Evolutionary conservation across 2,113 vertebrate species (phyloP).

Genomic region (Nothoprocta pentlandii): DNA sequence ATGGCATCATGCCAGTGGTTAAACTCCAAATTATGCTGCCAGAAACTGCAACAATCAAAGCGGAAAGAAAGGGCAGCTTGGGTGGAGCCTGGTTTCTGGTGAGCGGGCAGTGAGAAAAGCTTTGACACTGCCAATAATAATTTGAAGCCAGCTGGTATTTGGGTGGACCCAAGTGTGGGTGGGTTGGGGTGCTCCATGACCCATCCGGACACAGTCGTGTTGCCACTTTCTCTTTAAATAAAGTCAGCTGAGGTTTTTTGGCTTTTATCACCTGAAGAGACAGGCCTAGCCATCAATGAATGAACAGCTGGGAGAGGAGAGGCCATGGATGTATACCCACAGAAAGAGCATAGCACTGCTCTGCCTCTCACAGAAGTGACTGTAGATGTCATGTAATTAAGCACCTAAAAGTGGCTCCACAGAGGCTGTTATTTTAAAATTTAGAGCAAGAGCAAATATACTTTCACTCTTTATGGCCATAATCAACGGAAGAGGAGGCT

Average conservation of each 20-base stretch:
- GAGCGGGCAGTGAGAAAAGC: not conserved
- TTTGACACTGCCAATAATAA: not conserved
- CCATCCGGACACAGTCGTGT: not conserved
- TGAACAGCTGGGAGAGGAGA: not conserved
- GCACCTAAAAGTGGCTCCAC: rapidly evolving
- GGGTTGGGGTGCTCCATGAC: not conserved
- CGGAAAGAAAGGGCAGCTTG: not conserved
- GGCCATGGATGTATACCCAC: not conserved
- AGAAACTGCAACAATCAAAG: not conserved
- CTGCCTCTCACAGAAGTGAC: not conserved
- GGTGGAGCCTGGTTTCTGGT: not conserved
- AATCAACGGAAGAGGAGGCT: not conserved
- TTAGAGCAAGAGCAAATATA: not conserved
- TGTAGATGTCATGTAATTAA: not conserved
- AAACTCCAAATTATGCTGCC: not conserved
- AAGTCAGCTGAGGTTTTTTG: not conserved
- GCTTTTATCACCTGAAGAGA: not conserved
- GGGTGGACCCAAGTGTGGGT: not conserved
- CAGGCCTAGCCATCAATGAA: rapidly evolving
- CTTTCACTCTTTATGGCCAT: not conserved
- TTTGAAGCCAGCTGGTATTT: not conserved
- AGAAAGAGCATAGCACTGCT: not conserved
- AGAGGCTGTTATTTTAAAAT: not conserved
- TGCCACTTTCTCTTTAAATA: not conserved
- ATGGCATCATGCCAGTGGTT: not conserved